phyloP scores from a whole-genome alignment of 2,797 vertebrate species.

The Chaetodon trifasciatus region DNA sequence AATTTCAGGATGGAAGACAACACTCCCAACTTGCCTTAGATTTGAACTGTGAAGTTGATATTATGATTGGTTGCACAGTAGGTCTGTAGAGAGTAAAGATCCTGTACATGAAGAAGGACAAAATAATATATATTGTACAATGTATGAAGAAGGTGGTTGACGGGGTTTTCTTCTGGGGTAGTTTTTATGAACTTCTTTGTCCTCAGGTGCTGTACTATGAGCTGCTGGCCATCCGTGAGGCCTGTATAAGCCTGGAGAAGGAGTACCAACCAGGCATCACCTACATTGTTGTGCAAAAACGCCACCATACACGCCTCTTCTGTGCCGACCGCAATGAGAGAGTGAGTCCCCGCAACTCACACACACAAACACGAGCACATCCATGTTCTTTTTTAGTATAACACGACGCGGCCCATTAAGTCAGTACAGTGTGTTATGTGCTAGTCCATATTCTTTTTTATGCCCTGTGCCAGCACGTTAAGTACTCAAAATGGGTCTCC shows the following conservation, averaged over 20 bases:
- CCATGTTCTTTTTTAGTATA: neutral
- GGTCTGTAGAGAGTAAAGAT: neutral
- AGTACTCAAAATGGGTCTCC: constrained; percentile 50
- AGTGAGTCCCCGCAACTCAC: constrained; percentile 82
- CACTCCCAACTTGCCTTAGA: neutral
- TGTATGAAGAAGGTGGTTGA: neutral
- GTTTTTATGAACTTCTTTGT: too few species aligned
- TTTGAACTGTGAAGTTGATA: neutral
- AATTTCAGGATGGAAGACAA: neutral
- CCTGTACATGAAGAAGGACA: neutral
- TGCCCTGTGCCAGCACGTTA: constrained; percentile 41
- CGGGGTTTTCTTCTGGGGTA: neutral
- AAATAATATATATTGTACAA: neutral
- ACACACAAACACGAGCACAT: neutral
- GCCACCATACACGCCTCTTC: constrained; percentile 97
- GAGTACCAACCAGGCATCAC: constrained; percentile 99
- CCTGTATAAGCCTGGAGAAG: constrained; percentile 98
- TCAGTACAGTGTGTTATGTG: constrained; percentile 35
- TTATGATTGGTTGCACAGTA: neutral
- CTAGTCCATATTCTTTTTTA: constrained; percentile 35
- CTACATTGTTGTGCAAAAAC: constrained; percentile 98
- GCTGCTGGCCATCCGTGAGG: constrained; percentile 97
- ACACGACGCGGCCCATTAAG: constrained; percentile 32
- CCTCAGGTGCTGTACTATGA: constrained; percentile 97
- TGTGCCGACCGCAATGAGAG: constrained; percentile 98